Conservation (phyloP, 1,140 invertebrate genomes). For the Lethrus apterus region DNA sequence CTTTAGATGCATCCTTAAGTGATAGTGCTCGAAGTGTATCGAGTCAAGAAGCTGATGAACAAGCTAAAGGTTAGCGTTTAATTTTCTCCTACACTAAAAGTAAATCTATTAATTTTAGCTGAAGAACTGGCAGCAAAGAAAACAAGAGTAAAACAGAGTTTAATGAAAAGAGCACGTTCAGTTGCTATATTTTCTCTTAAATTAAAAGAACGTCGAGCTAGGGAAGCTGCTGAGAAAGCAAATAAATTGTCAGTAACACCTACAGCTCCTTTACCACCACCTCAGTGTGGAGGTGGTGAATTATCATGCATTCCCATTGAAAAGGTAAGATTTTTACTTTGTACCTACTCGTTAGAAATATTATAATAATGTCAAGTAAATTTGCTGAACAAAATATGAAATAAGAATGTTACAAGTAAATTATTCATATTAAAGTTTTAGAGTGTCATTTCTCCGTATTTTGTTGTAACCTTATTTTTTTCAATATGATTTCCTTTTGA, state of each 20-base stretch:
- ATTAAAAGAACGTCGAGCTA: constrained; percentile 63
- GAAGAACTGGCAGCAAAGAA: constrained; percentile 59
- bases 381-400: constrained; percentile 1
- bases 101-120: constrained; percentile 26
- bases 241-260: constrained; percentile 40
- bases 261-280: constrained; percentile 42
- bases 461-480: background rate
- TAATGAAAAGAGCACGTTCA: constrained; percentile 72
- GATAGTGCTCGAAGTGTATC: constrained; percentile 49
- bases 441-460: background rate
- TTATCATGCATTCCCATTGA: constrained; percentile 75
- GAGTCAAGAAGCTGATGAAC: constrained; percentile 47
- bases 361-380: background rate
- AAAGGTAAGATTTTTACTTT: constrained; percentile 44
- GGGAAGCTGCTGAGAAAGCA: constrained; percentile 60
- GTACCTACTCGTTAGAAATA: background rate
- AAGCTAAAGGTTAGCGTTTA: constrained; percentile 27
- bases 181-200: constrained; percentile 77
- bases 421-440: background rate
- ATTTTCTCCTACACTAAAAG: background rate
- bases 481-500: background rate
- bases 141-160: constrained; percentile 59
- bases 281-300: constrained; percentile 65
- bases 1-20: constrained; percentile 39
- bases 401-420: background rate